Base-by-base conservation (phyloP, 1,140 invertebrate genomes). In the Papilio machaon region DNA sequence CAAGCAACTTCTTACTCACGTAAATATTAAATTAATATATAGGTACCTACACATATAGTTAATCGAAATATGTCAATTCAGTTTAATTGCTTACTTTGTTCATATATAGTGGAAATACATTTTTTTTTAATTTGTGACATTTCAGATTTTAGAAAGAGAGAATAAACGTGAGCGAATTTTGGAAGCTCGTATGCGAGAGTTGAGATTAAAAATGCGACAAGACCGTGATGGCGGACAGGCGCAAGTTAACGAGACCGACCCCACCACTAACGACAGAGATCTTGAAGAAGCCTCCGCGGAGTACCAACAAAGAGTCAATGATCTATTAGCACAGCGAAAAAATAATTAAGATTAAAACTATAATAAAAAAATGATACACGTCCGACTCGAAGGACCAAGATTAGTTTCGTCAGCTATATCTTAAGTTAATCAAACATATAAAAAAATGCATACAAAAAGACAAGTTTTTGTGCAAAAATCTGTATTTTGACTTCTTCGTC, bases 101-200 rank as follows among this genome's bases (percentile, higher is more conserved):
- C n/a, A 58, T 58, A 9, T 54, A 54, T n/a, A 54, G 17, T 58
- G 17, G 0, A 58, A 58, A 58, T n/a, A 19, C 2, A 58, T 58
- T 58, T 49, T 58, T n/a, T n/a, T 13, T 70, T 5, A 70, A 70
- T 19, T 7, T 38, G 70, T 46, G 8, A 30, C 10, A 67, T 47
- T 46, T 73, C 79, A 97, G 96, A 97, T 98, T 95, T 96, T 99
- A 90, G 98, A 99, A 83, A 95, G 98, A 74, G 98, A 99, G 95
- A 98, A 97, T 82, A 96, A 97, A 84, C 95, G 98, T 43, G 98
- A 99, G 92, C 98, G 99, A 90, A 98, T 99, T 74, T 95, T 99
- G 76, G 98, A 99, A 92, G 97, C 98, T 4, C 96, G 98, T 85
- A 97, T 97, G 86, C 95, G 97, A 47, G 97, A 98, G 86, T 90